These are phyloP conservation scores for Aegithalos caudatus DNA, from an alignment of 2,113 vertebrate genomes.

Conservation along the genomic window DNA sequence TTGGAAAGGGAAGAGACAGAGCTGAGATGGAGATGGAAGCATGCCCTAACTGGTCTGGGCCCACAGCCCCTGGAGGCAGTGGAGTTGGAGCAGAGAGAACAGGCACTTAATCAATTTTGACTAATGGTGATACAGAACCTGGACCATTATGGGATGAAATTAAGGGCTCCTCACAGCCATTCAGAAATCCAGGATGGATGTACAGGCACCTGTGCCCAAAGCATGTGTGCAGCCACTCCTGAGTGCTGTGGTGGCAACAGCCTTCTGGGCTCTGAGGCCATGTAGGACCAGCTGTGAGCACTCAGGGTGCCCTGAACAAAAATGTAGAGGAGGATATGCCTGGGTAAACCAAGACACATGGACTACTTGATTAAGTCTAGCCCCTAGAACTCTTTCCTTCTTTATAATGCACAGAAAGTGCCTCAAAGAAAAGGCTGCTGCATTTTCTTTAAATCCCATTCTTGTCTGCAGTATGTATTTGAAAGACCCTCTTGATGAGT, in stretches of 20 bases:
- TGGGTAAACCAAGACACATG: background rate
- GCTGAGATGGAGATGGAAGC: background rate
- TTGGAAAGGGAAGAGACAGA: background rate
- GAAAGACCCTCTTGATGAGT: background rate
- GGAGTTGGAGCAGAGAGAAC: background rate
- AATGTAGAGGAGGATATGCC: background rate
- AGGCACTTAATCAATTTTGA: background rate
- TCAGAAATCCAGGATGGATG: rapidly evolving
- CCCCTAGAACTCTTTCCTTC: background rate
- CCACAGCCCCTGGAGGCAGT: background rate
- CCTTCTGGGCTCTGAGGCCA: background rate
- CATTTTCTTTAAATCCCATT: background rate
- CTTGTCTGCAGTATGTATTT: background rate
- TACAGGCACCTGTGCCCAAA: background rate
- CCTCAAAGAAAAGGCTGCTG: background rate
- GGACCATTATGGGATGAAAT: background rate
- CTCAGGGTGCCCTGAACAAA: background rate
- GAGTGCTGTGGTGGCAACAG: background rate
- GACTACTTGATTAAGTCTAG: background rate
- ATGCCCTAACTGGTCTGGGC: background rate
- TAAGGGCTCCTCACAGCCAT: background rate
- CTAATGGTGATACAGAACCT: background rate
- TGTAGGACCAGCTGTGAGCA: background rate
- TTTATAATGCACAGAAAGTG: background rate
- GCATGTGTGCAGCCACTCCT: rapidly evolving